Evolutionary conservation across 2,888 invertebrate species (phyloP).

Genomic region (Carterocephalus palaemon): DNA sequence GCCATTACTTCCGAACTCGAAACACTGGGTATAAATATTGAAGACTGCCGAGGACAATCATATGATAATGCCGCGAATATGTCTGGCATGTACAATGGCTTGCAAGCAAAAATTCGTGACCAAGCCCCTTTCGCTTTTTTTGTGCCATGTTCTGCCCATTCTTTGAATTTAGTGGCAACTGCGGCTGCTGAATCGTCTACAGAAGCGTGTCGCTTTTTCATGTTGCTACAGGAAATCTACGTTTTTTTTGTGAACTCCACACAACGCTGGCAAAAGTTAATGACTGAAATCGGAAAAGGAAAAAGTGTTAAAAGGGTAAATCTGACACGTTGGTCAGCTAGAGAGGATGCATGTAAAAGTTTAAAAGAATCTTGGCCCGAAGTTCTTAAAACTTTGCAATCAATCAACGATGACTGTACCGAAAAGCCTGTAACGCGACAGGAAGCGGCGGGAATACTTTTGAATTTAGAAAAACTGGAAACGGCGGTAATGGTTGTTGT

Average conservation of each 20-base stretch:
- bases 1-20: no score
- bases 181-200: constrained; percentile 28
- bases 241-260: constrained; percentile 25
- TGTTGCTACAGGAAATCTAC: constrained; percentile 30
- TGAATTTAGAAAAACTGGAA: constrained; percentile 21
- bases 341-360: constrained; percentile 34
- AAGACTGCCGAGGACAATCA: constrained; percentile 29
- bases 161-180: constrained; percentile 30
- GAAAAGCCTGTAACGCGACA: no score
- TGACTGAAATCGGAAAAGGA: constrained; percentile 21
- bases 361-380: constrained; percentile 27
- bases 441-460: no score
- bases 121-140: no score
- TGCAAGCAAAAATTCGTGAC: no score
- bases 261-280: constrained; percentile 27
- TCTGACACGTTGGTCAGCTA: constrained; percentile 41
- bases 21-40: constrained; percentile 20
- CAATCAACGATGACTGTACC: no score
- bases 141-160: constrained; percentile 27
- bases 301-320: constrained; percentile 38
- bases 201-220: constrained; percentile 31
- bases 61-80: constrained; percentile 31
- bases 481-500: constrained; percentile 26
- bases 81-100: constrained; percentile 27
- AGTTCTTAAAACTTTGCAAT: not conserved